These are phyloP conservation scores for Pterostichus madidus DNA, from an alignment of 2,888 invertebrate species.

Conservation along the genomic window DNA sequence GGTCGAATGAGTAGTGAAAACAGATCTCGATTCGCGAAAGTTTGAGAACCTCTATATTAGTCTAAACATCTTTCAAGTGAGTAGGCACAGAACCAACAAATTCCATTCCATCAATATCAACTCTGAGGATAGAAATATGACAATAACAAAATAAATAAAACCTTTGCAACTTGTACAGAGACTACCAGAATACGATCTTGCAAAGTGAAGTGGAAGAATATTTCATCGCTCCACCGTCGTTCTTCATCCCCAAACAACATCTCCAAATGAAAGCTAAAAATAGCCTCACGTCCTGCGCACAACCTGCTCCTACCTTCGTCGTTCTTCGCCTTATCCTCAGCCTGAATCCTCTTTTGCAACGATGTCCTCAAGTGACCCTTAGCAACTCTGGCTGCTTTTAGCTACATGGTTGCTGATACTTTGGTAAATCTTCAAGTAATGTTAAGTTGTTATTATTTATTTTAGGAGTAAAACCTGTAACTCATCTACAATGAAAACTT, in stretches of 20 bases:
- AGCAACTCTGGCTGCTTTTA: background rate
- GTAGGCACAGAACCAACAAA: no score
- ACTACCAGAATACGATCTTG: background rate
- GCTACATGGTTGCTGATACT: no score
- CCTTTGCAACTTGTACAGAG: background rate
- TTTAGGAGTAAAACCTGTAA: no score
- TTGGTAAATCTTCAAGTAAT: no score
- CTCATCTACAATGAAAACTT: no score
- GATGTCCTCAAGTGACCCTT: conserved; percentile 3
- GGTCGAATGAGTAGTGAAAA: no score
- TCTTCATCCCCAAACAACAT: background rate
- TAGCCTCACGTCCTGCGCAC: conserved; percentile 1
- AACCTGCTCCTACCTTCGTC: background rate
- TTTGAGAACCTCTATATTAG: no score
- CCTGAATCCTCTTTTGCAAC: background rate
- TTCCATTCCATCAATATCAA: no score
- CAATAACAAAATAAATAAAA: conserved; percentile 5
- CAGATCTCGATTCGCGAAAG: no score
- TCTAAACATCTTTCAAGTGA: no score
- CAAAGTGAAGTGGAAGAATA: conserved; percentile 5
- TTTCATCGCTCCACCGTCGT: background rate
- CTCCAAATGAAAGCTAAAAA: conserved; percentile 26
- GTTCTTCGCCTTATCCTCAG: background rate
- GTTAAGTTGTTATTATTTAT: no score
- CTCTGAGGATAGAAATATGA: no score